Percentiles rank a stretch among this genome's conserved stretches.
Conservation (phyloP, 2,113 vertebrate genomes). For the Sakesphorus luctuosus region DNA sequence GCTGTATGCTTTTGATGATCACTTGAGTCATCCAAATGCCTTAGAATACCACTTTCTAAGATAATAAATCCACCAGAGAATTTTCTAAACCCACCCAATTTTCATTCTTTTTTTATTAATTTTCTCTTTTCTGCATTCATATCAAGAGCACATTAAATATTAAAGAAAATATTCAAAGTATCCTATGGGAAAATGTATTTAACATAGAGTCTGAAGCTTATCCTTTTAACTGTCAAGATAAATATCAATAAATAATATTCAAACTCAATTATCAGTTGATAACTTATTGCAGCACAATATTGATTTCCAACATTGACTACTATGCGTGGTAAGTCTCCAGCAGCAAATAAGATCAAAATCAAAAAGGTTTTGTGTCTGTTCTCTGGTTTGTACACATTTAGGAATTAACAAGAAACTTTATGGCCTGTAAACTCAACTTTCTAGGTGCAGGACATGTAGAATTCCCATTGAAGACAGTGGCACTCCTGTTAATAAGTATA, state of each 20-base stretch:
- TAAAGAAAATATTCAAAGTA: not conserved
- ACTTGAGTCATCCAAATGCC: not conserved
- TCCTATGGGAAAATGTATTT: not conserved
- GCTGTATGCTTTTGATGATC: not conserved
- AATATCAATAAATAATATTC: constrained; percentile 9
- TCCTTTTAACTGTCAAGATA: not conserved
- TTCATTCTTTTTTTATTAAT: not conserved
- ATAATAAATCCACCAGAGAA: not conserved
- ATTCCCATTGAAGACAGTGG: not conserved
- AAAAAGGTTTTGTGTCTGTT: not conserved
- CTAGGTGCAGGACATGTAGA: not conserved
- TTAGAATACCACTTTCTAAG: not conserved
- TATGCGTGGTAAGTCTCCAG: not conserved
- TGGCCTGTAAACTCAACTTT: not conserved
- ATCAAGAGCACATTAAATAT: not conserved
- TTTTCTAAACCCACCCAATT: not conserved
- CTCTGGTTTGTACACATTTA: not conserved
- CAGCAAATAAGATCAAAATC: not conserved
- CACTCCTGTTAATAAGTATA: not conserved
- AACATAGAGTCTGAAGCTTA: not conserved
- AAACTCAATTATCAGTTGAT: not conserved
- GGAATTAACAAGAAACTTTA: not conserved
- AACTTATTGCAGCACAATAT: not conserved
- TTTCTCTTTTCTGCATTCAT: not conserved
- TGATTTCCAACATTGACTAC: not conserved